These are phyloP conservation scores for Malurus elegans DNA, from an alignment of 2,113 vertebrate species.

Conservation along the genomic window DNA sequence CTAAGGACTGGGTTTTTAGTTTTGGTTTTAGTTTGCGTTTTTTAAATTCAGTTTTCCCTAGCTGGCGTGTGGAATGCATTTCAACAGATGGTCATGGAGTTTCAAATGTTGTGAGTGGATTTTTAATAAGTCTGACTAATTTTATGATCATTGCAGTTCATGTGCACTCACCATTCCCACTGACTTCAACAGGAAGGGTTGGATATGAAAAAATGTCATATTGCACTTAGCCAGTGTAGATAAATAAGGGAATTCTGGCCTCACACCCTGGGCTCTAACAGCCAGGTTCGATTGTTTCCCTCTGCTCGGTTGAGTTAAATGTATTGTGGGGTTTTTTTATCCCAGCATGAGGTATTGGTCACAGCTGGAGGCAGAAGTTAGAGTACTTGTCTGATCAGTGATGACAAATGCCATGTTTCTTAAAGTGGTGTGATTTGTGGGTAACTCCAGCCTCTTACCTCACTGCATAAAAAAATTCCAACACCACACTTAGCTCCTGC, in stretches of 20 bases:
- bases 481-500: neutral
- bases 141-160: conserved; percentile 50
- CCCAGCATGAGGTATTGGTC: neutral
- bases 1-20: neutral
- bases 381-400: neutral
- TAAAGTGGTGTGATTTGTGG: neutral
- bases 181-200: neutral
- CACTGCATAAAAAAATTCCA: neutral
- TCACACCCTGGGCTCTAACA: neutral
- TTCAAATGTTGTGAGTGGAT: conserved; percentile 52
- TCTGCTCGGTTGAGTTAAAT: neutral
- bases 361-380: conserved; percentile 2
- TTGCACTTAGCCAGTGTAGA: neutral
- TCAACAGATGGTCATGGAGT: conserved; percentile 55
- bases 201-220: neutral
- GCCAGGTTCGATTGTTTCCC: neutral
- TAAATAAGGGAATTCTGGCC: neutral
- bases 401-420: neutral
- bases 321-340: neutral
- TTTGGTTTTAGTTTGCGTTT: neutral
- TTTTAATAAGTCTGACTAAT: conserved; percentile 71
- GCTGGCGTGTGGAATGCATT: conserved; percentile 20
- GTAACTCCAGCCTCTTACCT: neutral
- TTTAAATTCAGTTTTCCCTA: neutral
- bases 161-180: neutral